Percentiles rank a stretch among this genome's conserved stretches.
phyloP scores from a whole-genome alignment of 2,113 vertebrate species.

The Stomatorhinus ivindoensis region DNA sequence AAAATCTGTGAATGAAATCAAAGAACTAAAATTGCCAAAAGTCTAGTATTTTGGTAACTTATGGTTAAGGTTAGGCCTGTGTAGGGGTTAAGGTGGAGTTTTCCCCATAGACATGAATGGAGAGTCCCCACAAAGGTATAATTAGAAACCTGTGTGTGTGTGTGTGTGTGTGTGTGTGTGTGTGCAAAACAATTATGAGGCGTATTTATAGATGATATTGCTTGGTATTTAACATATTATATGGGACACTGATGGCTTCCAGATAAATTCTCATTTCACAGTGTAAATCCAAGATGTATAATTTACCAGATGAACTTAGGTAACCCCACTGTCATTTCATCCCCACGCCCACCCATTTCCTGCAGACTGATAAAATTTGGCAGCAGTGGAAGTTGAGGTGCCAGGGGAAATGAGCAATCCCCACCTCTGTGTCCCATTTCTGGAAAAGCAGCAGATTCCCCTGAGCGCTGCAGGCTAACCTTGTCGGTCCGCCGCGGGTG shows the following conservation, averaged over 20 bases:
- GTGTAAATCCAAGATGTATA: neutral
- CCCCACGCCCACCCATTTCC: neutral
- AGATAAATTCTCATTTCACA: neutral
- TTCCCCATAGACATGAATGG: neutral
- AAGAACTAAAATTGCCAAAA: no score
- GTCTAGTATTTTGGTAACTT: no score
- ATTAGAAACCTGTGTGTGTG: no score
- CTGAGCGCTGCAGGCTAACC: neutral
- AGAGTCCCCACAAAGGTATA: no score
- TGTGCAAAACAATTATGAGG: neutral
- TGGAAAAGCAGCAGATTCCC: slow-evolving; percentile 21
- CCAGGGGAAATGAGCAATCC: slow-evolving; percentile 28
- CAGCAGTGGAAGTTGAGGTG: slow-evolving; percentile 3
- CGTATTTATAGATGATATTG: neutral
- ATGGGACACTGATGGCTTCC: neutral
- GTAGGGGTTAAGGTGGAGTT: neutral
- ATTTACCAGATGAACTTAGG: neutral
- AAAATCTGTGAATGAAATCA: no score
- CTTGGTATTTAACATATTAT: neutral
- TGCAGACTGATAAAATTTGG: neutral
- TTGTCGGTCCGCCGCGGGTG: neutral
- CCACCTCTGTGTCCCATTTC: slow-evolving; percentile 20
- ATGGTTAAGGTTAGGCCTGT: neutral
- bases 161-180: no score
- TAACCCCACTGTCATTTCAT: neutral